Base-by-base conservation (phyloP, 2,888 invertebrate genomes). In the Dicyrtoma fusca region DNA sequence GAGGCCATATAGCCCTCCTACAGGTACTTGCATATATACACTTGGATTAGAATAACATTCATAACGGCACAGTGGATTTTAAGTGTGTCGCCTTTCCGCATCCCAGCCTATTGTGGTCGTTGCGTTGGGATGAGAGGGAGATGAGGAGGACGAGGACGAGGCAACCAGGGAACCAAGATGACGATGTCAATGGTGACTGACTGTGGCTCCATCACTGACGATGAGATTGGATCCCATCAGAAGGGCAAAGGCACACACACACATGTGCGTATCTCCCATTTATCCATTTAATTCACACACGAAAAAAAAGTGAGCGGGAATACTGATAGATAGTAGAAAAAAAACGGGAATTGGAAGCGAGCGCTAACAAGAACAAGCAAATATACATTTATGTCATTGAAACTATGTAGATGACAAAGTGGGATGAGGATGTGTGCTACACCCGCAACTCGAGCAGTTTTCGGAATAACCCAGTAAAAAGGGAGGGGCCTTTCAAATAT, bases 41-140 rank as follows among this genome's bases (percentile, higher is more conserved):
- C 23, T 19, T 68, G 68, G 68, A 68, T 68, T 68, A 68, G 68
- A 68, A 68, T 68, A 68, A 68, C 68, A 68, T 68, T 68, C 68
- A 68, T 68, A 68, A 68, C 68, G 68, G 57, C 55, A 68, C 55
- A 68, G 57, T 55, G 68, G 57, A 68, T 68, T 68, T 57, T 57
- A 68, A 68, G 68, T 68, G 61, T 61, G 68, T 57, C 66, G 42
- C 51, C 53, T 66, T 21, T 57, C 68, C 23, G 17, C 55, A 19
- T 44, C 57, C 57, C 45, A 44, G 14, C 10, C 68, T 45, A 68
- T 47, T 57, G 57, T 68, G 57, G 55, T 45, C 57, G 57, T 57
- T 68, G 68, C 57, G 45, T 13, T 4, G 8, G 19, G 23, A 23
- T 13, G 23, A 55, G 44, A 61, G 42, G 17, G 19, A 17, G 19